Conservation (phyloP, 2,113 vertebrate species). For the Ploceus nigricollis region DNA sequence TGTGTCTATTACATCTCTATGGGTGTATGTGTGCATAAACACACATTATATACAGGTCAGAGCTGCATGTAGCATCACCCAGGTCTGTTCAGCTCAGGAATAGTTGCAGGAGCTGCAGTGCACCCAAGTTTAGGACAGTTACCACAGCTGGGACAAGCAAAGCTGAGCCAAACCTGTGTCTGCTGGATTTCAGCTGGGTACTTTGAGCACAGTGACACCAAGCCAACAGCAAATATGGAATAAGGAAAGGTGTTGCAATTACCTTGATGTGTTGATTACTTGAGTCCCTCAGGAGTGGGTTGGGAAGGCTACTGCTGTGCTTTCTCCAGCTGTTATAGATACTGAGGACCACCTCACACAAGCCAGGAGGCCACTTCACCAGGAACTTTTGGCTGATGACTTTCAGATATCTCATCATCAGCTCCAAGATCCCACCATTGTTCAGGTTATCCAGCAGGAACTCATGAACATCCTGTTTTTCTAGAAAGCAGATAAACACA, state of each 20-base stretch:
- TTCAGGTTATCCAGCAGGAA: constrained; percentile 86
- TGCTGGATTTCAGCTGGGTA: background rate
- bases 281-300: constrained; percentile 89
- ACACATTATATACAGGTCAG: accelerated
- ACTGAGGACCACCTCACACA: constrained; percentile 85
- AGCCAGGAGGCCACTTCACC: constrained; percentile 86
- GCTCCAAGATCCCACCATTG: constrained; percentile 91
- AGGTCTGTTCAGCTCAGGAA: background rate
- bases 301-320: constrained; percentile 90
- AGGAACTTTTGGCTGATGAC: constrained; percentile 87
- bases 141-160: background rate
- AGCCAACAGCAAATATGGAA: background rate
- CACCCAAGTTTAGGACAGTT: background rate
- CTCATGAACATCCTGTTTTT: constrained; percentile 88
- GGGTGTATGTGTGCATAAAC: accelerated
- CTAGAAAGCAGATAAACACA: constrained; percentile 64
- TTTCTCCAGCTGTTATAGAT: constrained; percentile 90
- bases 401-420: constrained; percentile 93
- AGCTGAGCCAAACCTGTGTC: background rate
- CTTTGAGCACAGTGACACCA: background rate
- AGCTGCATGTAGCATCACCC: background rate
- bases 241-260: background rate
- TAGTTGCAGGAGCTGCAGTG: background rate
- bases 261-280: constrained; percentile 88
- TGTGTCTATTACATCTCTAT: accelerated